Evolutionary conservation across 2,113 vertebrate species (phyloP), one percentile per base, ranked within the genome.

Genomic region (Pandion haliaetus): DNA sequence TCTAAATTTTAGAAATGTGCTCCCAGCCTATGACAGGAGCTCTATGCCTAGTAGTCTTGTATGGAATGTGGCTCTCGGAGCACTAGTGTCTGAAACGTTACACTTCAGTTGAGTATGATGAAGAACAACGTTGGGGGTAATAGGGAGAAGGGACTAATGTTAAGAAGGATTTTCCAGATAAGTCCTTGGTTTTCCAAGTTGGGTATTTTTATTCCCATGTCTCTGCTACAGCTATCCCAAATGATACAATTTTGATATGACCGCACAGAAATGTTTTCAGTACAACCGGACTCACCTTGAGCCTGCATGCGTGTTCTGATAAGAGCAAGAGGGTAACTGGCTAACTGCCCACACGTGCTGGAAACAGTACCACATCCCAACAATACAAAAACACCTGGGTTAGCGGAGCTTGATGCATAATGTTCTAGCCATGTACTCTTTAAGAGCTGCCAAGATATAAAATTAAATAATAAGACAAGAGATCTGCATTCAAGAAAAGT

Each of bases 261-360:
- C 15, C 58, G 50, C 23, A 26, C 21, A 81, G 57, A 29, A 73
- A 36, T 36, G 40, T 17, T 59, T 81, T 38, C 57, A 79, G 62
- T 40, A 45, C 11, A 61, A 36, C 11, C 72, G 36, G 20, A 77
- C 98, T 97, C 97, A 99, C 99, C 99, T 99, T 99, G 98, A 58
- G 99, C 99, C 95, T 99, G 99, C 99, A 99, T 99, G 80, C 99
- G 98, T 31, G 99, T 99, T 94, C 99, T 98, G 92, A 99, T 95
- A 21, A 99, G 98, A 61, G 99, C 99, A 8, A 99, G 97, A 13
- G 99, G 99, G 92, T 99, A 99, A 93, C 99, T 99, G 93, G 99
- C 98, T 70, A 99, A 94, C 97, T 99, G 99, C 29, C 99, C 99
- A 40, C 99, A 99, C 0, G 99, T 99, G 92, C 99, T 99, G 19